These are phyloP conservation scores for Parasteatoda tepidariorum DNA, from an alignment of 1,140 invertebrate genomes.

Conservation along the genomic window DNA sequence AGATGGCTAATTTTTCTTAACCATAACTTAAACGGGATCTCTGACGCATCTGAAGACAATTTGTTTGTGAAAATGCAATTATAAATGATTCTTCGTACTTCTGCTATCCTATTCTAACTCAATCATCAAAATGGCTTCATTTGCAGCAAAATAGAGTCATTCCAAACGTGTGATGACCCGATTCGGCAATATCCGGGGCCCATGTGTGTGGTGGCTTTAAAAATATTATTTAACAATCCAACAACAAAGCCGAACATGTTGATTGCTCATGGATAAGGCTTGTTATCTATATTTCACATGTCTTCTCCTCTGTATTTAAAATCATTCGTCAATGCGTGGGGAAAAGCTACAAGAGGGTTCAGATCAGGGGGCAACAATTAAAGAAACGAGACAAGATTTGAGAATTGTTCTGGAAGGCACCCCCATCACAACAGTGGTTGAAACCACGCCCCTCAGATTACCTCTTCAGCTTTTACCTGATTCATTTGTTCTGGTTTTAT, in stretches of 20 bases:
- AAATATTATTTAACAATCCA: constrained; percentile 23
- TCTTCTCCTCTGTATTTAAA: constrained; percentile 25
- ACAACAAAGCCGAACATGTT: constrained; percentile 5
- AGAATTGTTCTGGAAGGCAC: not conserved
- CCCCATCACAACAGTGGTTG: constrained; percentile 8
- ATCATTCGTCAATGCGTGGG: constrained; percentile 15
- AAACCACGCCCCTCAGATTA: constrained; percentile 44
- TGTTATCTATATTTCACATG: constrained; percentile 29
- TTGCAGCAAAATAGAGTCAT: not conserved
- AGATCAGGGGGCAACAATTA: constrained; percentile 43
- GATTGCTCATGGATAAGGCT: constrained; percentile 5
- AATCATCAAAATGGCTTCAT: constrained; percentile 41
- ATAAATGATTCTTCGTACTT: too few species aligned
- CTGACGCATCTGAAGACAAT: too few species aligned
- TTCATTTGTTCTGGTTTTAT: constrained; percentile 44
- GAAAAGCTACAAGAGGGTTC: not conserved
- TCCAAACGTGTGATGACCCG: constrained; percentile 25
- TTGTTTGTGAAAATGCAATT: too few species aligned
- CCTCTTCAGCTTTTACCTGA: not conserved
- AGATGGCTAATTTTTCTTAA: too few species aligned
- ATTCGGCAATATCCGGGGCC: constrained; percentile 4
- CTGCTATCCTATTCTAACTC: too few species aligned
- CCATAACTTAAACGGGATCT: too few species aligned
- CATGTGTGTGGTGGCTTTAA: constrained; percentile 19
- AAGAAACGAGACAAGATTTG: constrained; percentile 14